Conservation (phyloP, 2,113 vertebrate species). For the Perognathus longimembris region DNA sequence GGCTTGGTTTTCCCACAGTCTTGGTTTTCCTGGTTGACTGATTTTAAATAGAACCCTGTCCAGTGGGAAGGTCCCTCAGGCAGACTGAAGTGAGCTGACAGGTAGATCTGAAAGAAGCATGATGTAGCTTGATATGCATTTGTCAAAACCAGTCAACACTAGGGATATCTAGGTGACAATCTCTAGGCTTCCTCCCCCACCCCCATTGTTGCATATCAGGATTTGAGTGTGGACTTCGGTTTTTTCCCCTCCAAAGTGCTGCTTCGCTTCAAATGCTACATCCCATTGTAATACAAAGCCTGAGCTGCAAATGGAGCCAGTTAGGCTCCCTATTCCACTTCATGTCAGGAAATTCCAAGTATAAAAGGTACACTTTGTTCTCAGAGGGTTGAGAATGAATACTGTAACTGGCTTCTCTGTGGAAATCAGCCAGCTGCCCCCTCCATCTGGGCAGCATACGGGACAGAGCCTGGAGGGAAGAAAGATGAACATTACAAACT, state of each 20-base stretch:
- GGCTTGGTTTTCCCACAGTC: neutral
- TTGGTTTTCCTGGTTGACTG: slow-evolving; percentile 50
- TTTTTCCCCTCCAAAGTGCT: neutral
- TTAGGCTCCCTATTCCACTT: neutral
- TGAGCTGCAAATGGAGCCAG: neutral
- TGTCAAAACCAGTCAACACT: slow-evolving; percentile 10
- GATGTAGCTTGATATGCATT: neutral
- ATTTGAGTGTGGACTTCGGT: slow-evolving; percentile 10
- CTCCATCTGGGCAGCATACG: slow-evolving; percentile 31
- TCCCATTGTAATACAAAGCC: slow-evolving; percentile 1
- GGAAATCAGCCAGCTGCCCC: slow-evolving; percentile 1
- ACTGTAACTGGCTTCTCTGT: neutral
- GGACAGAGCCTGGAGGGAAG: neutral
- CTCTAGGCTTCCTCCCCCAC: neutral
- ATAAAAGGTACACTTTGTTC: slow-evolving; percentile 60
- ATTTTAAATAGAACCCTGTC: slow-evolving; percentile 12
- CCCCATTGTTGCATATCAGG: neutral
- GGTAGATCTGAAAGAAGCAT: slow-evolving; percentile 14
- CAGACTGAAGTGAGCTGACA: neutral
- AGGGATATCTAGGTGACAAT: neutral
- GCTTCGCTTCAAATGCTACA: neutral
- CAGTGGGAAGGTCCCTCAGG: neutral
- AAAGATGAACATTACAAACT: neutral
- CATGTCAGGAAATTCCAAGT: slow-evolving; percentile 53
- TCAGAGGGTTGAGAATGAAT: slow-evolving; percentile 18